Evolutionary conservation across 37 sponge, comb jelly and placozoan genomes (phyloP).

Genomic region (Diacarnus erythraeanus): DNA sequence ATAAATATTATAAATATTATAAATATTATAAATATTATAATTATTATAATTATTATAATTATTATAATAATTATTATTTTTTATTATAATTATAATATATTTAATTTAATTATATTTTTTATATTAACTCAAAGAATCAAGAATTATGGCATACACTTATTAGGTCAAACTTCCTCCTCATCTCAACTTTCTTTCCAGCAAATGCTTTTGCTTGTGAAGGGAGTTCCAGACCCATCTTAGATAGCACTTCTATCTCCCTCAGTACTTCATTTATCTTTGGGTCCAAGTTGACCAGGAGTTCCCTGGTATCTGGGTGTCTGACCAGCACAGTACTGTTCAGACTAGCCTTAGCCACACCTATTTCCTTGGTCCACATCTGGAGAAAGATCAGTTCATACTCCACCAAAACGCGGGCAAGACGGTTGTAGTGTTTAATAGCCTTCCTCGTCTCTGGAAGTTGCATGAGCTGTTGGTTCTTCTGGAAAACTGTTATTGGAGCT

Average conservation of each 20-base stretch:
- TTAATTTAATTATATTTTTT: too few relatives aligned
- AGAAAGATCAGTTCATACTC: constrained; percentile 91
- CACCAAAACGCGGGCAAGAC: constrained; percentile 83
- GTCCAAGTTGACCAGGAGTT: constrained; percentile 88
- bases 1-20: too few relatives aligned
- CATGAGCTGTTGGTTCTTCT: constrained; percentile 60
- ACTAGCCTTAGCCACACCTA: constrained; percentile 55
- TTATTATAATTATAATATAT: too few relatives aligned
- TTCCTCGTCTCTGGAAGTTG: constrained; percentile 69
- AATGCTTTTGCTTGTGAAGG: constrained; percentile 46
- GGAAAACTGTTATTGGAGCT: constrained; percentile 75
- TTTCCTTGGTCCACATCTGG: constrained; percentile 69
- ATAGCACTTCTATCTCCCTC: constrained; percentile 81
- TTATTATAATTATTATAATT: too few relatives aligned
- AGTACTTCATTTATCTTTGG: constrained; percentile 75
- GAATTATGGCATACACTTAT: neutral
- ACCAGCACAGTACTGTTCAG: constrained; percentile 86
- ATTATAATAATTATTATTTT: too few relatives aligned
- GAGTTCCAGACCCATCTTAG: constrained; percentile 78
- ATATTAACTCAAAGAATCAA: too few relatives aligned
- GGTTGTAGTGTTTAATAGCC: constrained; percentile 91
- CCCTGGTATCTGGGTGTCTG: constrained; percentile 70
- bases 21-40: too few relatives aligned
- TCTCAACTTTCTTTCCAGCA: neutral
- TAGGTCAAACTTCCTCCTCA: constrained; percentile 41